These are phyloP conservation scores for Thryonomys swinderianus DNA, from an alignment of 2,113 vertebrate genomes.

Conservation along the genomic window DNA sequence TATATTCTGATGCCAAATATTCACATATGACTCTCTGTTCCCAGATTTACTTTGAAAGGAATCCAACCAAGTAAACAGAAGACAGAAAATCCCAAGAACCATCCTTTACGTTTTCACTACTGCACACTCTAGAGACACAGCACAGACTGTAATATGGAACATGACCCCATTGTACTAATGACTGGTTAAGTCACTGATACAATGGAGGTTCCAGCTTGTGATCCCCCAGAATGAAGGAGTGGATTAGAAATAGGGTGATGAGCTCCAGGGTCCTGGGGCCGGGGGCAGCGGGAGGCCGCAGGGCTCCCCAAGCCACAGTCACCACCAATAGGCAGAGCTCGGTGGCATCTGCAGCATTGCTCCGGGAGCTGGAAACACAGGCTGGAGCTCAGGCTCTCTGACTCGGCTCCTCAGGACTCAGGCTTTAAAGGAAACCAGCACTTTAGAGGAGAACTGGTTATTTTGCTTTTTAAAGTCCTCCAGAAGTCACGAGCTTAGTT, in stretches of 20 bases:
- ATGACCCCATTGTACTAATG: not conserved
- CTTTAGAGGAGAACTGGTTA: not conserved
- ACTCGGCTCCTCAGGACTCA: not conserved
- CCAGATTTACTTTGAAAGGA: not conserved
- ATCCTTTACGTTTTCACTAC: not conserved
- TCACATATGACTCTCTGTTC: not conserved
- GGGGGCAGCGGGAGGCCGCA: not conserved
- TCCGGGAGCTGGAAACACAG: not conserved
- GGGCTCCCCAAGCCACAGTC: not conserved
- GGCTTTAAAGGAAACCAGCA: not conserved
- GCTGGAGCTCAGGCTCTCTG: not conserved
- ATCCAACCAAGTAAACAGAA: not conserved
- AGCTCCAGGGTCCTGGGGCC: not conserved
- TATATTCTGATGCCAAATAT: not conserved
- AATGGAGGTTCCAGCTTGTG: no score
- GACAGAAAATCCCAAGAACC: not conserved
- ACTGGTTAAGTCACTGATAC: no score
- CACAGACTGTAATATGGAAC: not conserved
- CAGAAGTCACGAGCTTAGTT: not conserved
- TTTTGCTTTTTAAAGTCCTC: not conserved
- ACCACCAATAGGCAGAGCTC: not conserved
- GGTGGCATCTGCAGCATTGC: not conserved
- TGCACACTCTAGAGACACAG: not conserved
- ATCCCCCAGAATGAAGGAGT: not conserved
- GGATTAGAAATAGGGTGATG: not conserved